Percentiles rank a stretch among this genome's conserved stretches.
These are phyloP conservation scores for Cromileptes altivelis DNA, from an alignment of 2,113 vertebrate species.

Conservation along the genomic window DNA sequence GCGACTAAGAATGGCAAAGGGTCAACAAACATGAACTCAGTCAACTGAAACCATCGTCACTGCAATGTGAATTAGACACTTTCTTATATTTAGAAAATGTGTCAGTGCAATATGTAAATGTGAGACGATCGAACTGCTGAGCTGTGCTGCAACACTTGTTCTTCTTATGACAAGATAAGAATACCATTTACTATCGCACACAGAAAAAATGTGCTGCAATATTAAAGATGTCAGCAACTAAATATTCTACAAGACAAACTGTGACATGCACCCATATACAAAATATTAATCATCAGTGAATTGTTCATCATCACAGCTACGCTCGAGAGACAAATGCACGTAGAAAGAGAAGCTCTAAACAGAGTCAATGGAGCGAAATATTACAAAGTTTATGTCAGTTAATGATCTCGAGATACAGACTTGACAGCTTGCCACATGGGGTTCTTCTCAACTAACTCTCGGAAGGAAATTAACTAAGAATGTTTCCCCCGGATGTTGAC, in stretches of 20 bases:
- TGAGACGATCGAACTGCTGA: neutral
- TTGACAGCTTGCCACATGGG: too few relatives aligned
- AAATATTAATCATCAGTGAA: neutral
- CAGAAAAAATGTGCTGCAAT: neutral
- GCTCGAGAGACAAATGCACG: too few relatives aligned
- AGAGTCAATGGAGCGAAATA: too few relatives aligned
- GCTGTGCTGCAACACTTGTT: neutral
- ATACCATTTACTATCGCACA: neutral
- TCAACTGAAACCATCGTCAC: constrained; percentile 54
- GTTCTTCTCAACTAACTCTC: neutral
- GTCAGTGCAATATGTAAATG: neutral
- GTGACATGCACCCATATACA: neutral
- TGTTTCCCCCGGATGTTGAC: neutral
- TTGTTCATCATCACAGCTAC: too few relatives aligned
- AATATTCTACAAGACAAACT: neutral
- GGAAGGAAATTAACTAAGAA: neutral
- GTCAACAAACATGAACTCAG: constrained; percentile 73
- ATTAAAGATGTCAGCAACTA: neutral
- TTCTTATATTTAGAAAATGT: constrained; percentile 34
- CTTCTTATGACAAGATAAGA: neutral
- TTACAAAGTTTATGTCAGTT: too few relatives aligned
- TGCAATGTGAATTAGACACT: constrained; percentile 25
- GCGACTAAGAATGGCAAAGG: constrained; percentile 62
- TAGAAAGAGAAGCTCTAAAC: too few relatives aligned
- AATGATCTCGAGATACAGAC: too few relatives aligned